Base-by-base conservation (phyloP, 2,113 vertebrate genomes). In the Spea multiplicata region DNA sequence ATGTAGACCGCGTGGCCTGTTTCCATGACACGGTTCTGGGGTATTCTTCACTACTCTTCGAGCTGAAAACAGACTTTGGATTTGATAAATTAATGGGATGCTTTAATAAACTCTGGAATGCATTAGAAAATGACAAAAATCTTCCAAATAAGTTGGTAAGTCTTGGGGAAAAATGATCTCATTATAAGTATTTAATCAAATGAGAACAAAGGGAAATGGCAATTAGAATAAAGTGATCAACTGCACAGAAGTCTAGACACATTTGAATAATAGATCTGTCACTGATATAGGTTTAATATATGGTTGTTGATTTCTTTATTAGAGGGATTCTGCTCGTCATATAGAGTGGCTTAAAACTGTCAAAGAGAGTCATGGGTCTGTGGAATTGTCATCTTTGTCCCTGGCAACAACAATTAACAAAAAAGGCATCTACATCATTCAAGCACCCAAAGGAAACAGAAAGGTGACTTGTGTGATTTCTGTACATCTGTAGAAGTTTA, bases 311-410 rank as follows among this genome's bases (percentile, higher is more conserved):
- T 64, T 67, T 76, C 13, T 82, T 0, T 89, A 80, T 69, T 82
- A 99, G 97, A 30, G 72, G 8, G 96, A 96, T 82, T 96, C 96
- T 30, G 95, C 95, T 73, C 91, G 94, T 46, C 93, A 96, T 78
- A 76, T 98, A 72, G 95, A 95, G 78, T 99, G 97, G 97, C 71
- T 99, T 80, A 97, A 94, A 83, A 96, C 94, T 0, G 96, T 98
- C 75, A 97, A 96, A 75, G 97, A 99, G 66, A 97, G 95, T 81
- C 97, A 99, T 3, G 97, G 97, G 0, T 99, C 97, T 0, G 96
- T 99, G 78, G 97, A 99, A 82, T 88, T 96, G 59, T 98, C 97
- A 0, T 98, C 97, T 0, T 87, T 99, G 65, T 94, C 96, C 0
- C 88, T 98, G 82, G 97, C 96, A 68, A 93, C 95, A n/a, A 86